Base-by-base conservation (phyloP, 2,888 invertebrate genomes). In the Ceramica pisi region DNA sequence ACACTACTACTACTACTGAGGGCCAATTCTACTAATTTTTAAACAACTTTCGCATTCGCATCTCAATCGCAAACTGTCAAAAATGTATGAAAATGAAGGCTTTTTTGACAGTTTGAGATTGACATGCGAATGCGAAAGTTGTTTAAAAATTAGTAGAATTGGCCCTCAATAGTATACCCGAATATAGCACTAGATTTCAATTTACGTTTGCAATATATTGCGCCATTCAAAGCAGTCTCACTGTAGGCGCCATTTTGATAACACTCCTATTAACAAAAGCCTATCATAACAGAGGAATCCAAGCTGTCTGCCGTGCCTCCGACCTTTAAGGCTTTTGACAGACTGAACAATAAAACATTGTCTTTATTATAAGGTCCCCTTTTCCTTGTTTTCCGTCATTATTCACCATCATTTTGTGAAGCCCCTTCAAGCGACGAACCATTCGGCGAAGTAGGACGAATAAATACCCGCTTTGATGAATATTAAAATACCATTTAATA, bases 231-330 rank as follows among this genome's bases (percentile, higher is more conserved):
- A 67, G 64, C 66, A 76, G 78, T 77, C 71, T 73, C 75, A 75
- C 64, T 66, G 53, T 82, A 84, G 78, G 73, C 75, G 84, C 80
- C 75, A 83, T 81, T 87, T 82, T 84, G 84, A 83, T 84, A 86
- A 83, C 81, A 62, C 80, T 66, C 78, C 70, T 82, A 64, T 81
- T 78, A 87, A 87, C 86, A 86, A 85, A 83, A 81, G 81, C 66
- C 79, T 80, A 69, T 75, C 71, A 78, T 80, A 80, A 71, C 57
- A 38, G 68, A 74, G 63, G 77, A 81, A 80, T 82, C 74, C 80
- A 65, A 74, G 68, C 75, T 67, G 67, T 65, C 73, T 77, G 50
- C 59, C 64, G 53, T 61, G 67, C 65, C 65, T 69, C 78, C 82
- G 66, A 69, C 82, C 83, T 85, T 86, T 85, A 76, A 80, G 81